phyloP scores from a whole-genome alignment of 2,113 vertebrate species.

The Andinoacara biseriatus region DNA sequence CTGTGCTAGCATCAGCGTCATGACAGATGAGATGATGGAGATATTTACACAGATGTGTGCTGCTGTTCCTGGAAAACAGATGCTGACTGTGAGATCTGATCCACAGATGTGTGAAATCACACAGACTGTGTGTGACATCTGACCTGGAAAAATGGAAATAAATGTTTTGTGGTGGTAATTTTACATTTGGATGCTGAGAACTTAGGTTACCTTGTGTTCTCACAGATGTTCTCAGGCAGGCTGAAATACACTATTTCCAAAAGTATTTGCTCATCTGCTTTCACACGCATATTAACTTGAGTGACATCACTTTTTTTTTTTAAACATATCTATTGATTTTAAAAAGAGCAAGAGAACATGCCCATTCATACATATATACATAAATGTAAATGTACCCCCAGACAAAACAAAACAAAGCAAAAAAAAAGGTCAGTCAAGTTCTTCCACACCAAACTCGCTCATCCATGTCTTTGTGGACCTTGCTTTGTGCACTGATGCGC shows the following conservation, averaged over 20 bases:
- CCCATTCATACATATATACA: no score
- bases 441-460: no score
- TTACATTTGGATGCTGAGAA: constrained; percentile 1
- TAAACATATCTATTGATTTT: no score
- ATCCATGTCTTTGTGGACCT: no score
- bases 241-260: neutral
- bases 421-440: no score
- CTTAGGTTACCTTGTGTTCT: neutral
- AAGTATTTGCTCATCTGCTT: no score
- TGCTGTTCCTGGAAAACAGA: constrained; percentile 34
- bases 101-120: neutral
- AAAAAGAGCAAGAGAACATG: no score
- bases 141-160: neutral
- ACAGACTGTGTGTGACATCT: constrained; percentile 9
- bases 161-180: neutral
- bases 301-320: no score
- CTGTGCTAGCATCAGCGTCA: neutral
- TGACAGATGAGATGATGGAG: neutral
- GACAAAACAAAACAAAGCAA: no score
- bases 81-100: neutral
- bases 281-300: no score
- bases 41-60: neutral
- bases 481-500: no score
- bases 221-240: neutral
- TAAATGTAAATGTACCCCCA: no score